Percentiles rank a stretch among this genome's conserved stretches.
Conservation (phyloP, 2,797 vertebrate species). For the Intellagama lesueurii region DNA sequence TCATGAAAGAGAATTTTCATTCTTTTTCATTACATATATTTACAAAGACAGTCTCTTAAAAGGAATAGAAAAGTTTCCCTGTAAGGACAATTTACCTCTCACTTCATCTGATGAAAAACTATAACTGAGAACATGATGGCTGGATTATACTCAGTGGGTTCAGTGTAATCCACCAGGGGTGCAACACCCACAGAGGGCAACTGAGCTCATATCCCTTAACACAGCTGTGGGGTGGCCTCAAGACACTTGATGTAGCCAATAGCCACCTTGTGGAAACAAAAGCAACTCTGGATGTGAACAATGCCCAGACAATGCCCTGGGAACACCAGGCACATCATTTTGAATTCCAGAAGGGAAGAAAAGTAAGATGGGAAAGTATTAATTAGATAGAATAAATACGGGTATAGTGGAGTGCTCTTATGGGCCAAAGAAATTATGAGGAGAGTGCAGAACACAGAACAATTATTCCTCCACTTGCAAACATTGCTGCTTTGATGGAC, state of each 20-base stretch:
- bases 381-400: neutral
- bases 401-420: neutral
- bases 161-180: neutral
- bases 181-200: neutral
- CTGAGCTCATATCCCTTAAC: neutral
- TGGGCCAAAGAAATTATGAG: neutral
- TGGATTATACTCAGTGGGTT: neutral
- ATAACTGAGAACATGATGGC: neutral
- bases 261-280: neutral
- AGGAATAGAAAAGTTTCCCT: neutral
- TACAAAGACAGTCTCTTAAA: neutral
- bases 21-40: neutral
- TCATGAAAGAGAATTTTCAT: neutral
- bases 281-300: neutral
- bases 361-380: neutral
- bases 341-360: constrained; percentile 9
- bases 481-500: neutral
- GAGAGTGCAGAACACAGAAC: neutral
- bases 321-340: neutral
- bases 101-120: neutral
- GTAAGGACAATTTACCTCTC: neutral
- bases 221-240: neutral
- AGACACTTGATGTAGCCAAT: neutral
- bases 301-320: neutral
- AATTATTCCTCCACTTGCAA: neutral